Conservation (phyloP, 2,797 vertebrate species). For the Chaetophractus vellerosus region DNA sequence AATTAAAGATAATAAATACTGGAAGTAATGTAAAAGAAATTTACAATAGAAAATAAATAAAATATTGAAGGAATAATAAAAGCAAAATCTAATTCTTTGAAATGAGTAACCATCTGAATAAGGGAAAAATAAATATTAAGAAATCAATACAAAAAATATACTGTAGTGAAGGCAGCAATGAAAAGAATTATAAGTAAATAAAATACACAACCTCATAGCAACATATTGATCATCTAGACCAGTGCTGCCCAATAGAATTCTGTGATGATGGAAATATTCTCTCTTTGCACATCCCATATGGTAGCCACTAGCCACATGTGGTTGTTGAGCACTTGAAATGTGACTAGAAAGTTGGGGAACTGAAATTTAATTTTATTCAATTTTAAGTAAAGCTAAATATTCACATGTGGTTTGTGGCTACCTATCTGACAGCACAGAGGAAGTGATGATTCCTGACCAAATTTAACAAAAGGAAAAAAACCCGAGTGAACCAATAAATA, state of each 20-base stretch:
- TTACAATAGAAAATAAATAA: conserved; percentile 12
- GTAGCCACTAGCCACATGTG: not conserved
- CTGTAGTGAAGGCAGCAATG: not conserved
- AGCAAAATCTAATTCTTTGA: not conserved
- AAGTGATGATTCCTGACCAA: not conserved
- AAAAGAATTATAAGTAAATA: not conserved
- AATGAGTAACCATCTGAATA: not conserved
- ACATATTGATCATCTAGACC: not conserved
- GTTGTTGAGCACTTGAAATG: not conserved
- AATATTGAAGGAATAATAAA: conserved; percentile 2
- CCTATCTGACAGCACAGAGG: not conserved
- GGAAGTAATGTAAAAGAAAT: too few species aligned
- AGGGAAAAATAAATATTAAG: not conserved
- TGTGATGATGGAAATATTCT: not conserved
- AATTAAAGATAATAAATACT: too few species aligned
- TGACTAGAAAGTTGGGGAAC: not conserved
- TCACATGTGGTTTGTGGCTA: not conserved
- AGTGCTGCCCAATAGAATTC: not conserved
- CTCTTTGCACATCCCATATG: not conserved
- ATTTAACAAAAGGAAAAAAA: not conserved
- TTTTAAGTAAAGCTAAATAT: not conserved
- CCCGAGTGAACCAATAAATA: not conserved
- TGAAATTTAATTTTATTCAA: not conserved
- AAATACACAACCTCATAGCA: not conserved
- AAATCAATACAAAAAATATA: not conserved